phyloP scores from a whole-genome alignment of 2,797 vertebrate species.

The Enteromius thamalakanensis region DNA sequence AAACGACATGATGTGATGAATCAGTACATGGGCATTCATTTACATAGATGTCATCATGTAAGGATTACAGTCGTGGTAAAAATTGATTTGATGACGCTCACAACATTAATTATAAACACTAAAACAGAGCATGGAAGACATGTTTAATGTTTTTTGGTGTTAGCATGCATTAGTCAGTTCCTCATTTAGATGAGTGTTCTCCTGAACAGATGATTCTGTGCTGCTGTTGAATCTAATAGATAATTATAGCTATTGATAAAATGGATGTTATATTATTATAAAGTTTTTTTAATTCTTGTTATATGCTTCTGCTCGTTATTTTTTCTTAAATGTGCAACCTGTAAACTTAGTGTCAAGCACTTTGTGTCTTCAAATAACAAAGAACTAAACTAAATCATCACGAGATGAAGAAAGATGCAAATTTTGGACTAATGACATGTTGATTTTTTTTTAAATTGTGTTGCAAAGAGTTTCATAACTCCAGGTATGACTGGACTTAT shows the following conservation, averaged over 20 bases:
- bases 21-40: constrained; percentile 8
- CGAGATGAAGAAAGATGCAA: not conserved
- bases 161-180: not conserved
- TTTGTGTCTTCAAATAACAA: not conserved
- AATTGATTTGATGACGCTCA: constrained; percentile 1
- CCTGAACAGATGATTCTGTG: not conserved
- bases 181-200: not conserved
- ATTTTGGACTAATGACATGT: not conserved
- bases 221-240: not conserved
- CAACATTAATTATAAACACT: not conserved
- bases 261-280: not conserved
- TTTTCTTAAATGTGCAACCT: not conserved
- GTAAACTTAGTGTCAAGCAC: not conserved
- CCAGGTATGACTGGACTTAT: not conserved
- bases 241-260: not conserved
- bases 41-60: constrained; percentile 11
- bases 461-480: not conserved
- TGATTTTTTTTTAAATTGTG: not conserved
- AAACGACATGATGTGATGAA: not conserved
- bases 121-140: not conserved
- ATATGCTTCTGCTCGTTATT: not conserved
- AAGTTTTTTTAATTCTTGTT: not conserved
- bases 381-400: not conserved
- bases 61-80: not conserved
- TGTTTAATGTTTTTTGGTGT: not conserved